Evolutionary conservation across 2,113 vertebrate genomes (phyloP).

Genomic region (Sapajus apella): DNA sequence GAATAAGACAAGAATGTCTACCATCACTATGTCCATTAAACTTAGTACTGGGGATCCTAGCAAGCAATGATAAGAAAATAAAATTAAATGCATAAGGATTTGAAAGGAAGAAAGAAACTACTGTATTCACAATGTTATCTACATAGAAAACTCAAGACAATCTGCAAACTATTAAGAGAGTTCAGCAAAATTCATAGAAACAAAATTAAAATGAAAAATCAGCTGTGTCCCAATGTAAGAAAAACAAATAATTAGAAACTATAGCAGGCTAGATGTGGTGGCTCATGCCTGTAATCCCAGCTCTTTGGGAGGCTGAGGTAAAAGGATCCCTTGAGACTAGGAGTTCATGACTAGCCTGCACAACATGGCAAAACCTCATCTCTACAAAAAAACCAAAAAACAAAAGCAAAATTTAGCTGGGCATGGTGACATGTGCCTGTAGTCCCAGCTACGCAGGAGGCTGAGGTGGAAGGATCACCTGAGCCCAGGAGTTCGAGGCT

Average conservation of each 20-base stretch:
- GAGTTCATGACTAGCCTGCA: neutral
- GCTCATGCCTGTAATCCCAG: neutral
- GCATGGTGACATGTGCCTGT: neutral
- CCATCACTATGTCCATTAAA: neutral
- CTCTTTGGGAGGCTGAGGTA: neutral
- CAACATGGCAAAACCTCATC: neutral
- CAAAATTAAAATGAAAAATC: conserved; percentile 43
- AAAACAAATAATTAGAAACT: conserved; percentile 16
- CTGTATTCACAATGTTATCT: neutral
- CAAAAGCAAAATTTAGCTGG: neutral
- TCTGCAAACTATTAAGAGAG: neutral
- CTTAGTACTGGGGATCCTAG: too few relatives aligned
- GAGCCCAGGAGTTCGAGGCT: neutral
- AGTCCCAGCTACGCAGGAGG: neutral
- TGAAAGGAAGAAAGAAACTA: neutral
- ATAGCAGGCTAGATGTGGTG: neutral
- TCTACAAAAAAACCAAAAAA: neutral
- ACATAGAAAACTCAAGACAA: neutral
- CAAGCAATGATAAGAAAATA: neutral
- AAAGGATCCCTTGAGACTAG: neutral
- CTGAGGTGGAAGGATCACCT: neutral
- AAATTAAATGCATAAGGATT: neutral
- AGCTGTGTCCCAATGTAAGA: neutral
- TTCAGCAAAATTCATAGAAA: neutral
- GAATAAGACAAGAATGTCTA: neutral